phyloP scores from a whole-genome alignment of 2,113 vertebrate genomes.

The Oenanthe oenanthe region DNA sequence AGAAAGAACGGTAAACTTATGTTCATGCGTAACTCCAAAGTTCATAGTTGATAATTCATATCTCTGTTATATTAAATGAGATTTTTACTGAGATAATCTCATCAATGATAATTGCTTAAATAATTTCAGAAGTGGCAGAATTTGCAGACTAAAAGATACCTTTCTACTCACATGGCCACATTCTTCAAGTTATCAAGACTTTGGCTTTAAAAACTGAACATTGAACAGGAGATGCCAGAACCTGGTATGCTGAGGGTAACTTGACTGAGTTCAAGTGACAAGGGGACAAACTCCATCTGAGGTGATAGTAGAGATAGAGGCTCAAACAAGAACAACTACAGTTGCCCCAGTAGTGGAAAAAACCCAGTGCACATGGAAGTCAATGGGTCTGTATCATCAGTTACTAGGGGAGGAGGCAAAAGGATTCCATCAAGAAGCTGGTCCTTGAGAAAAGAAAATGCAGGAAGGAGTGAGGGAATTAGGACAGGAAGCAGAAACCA shows the following conservation, averaged over 20 bases:
- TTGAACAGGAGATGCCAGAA: neutral
- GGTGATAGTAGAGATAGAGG: neutral
- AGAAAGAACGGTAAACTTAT: neutral
- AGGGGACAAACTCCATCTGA: neutral
- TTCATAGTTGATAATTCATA: neutral
- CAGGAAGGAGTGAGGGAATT: neutral
- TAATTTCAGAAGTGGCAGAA: neutral
- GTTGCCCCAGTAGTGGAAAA: neutral
- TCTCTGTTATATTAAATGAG: neutral
- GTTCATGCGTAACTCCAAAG: neutral
- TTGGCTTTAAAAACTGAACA: neutral
- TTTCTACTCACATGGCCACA: neutral
- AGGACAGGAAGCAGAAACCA: neutral
- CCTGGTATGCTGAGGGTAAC: neutral
- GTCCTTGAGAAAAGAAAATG: neutral
- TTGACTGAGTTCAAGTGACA: neutral
- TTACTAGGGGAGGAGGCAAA: neutral
- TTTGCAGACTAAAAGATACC: neutral
- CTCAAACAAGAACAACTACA: neutral
- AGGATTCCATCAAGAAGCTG: neutral
- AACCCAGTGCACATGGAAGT: neutral
- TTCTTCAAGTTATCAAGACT: neutral
- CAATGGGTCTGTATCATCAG: rapidly evolving
- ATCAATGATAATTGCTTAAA: neutral
- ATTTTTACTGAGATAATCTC: neutral